Evolutionary conservation across 2,113 vertebrate species (phyloP).

Genomic region (Nothoprocta pentlandii): DNA sequence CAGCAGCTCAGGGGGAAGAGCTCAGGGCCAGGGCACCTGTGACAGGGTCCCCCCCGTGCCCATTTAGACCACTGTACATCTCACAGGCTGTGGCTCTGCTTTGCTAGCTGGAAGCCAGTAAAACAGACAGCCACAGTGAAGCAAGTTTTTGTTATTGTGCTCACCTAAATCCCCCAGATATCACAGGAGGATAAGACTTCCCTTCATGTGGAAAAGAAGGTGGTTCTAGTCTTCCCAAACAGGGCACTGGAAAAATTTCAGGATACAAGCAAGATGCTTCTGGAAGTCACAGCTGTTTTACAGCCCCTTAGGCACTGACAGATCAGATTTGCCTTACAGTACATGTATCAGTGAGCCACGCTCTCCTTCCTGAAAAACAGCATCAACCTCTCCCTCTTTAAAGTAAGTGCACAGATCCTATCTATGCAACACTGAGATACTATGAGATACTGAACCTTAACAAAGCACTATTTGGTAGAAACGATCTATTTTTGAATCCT

Average conservation of each 20-base stretch:
- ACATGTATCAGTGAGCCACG: not conserved
- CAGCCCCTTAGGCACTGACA: not conserved
- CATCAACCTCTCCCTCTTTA: not conserved
- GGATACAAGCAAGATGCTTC: not conserved
- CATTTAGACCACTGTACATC: not conserved
- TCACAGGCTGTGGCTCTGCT: not conserved
- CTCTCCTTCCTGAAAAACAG: not conserved
- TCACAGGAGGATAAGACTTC: not conserved
- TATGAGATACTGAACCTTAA: not conserved
- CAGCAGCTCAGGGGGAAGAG: not conserved
- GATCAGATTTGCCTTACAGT: not conserved
- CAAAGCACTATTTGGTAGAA: not conserved
- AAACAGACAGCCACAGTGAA: not conserved
- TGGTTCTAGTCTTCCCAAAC: rapidly evolving
- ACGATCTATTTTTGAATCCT: not conserved
- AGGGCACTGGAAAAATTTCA: not conserved
- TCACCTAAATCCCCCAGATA: not conserved
- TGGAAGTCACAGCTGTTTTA: not conserved
- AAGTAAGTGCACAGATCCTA: not conserved
- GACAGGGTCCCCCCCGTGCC: rapidly evolving
- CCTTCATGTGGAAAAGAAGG: not conserved
- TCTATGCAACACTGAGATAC: too few species aligned
- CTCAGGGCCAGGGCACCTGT: not conserved
- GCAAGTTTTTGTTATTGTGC: not conserved
- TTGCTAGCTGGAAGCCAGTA: not conserved